Base-by-base conservation (phyloP, 1,140 invertebrate genomes). In the Neodiprion fabricii region DNA sequence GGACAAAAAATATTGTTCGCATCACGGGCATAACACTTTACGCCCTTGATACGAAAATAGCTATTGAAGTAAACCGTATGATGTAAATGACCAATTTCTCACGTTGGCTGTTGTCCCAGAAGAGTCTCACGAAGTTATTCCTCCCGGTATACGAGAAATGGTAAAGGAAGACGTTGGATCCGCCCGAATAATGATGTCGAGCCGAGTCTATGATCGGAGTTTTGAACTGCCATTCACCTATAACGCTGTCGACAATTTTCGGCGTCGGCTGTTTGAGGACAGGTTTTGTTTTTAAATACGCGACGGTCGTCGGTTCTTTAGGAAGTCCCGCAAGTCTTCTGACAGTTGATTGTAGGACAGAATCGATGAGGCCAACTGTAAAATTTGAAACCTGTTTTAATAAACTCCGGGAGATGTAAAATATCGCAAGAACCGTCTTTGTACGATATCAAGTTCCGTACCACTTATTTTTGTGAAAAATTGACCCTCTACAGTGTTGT, bases 211-310 rank as follows among this genome's bases (percentile, higher is more conserved):
- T 47, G n/a, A 71, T 71, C 17, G 70, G 70, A 23, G 1, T n/a
- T 48, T 71, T 71, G 70, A 71, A 71, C 47, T 71, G n/a, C 9
- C 14, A 71, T 10, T 71, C 48, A 23, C 70, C 70, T 23, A 71
- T 7, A 48, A 71, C 14, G 17, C 14, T 12, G 14, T 71, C n/a
- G 14, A 48, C 28, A 14, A 61, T 71, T 11, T 23, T 71, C 17
- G n/a, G 23, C 7, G 21, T 12, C 12, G 40, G 48, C 14, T 17
- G 70, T 49, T 40, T 14, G 17, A 23, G 11, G 40, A 17, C 5
- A 11, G 17, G 12, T 47, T 23, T 21, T 14, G 10, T 5, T 11
- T 14, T 47, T 5, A 69, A 11, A 21, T 69, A 4, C 11, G 11
- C 40, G 67, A 23, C 67, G 40, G 70, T 17, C 47, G n/a, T 49